A percentile compares a stretch with the other conserved stretches of the same genome.
These are phyloP conservation scores for Irena cyanogastra DNA, from an alignment of 2,113 vertebrate genomes.

Conservation along the genomic window DNA sequence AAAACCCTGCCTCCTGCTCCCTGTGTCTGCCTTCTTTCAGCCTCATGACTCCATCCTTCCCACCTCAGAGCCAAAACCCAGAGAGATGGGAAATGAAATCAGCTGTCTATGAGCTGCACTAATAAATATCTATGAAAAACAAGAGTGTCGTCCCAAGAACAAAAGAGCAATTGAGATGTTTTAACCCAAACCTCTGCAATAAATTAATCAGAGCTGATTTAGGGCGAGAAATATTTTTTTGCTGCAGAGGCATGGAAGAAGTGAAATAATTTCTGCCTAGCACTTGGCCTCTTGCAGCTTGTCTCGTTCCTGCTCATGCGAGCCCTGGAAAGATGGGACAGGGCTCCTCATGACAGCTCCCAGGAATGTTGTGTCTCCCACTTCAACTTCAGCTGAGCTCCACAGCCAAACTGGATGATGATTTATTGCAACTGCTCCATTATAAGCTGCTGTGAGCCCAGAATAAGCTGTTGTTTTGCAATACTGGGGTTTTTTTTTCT, in stretches of 20 bases:
- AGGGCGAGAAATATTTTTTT: background rate
- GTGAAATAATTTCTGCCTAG: constrained; percentile 43
- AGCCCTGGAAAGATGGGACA: background rate
- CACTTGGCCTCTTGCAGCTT: background rate
- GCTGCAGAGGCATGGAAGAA: background rate
- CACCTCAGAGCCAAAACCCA: background rate
- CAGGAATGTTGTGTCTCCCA: constrained; percentile 30
- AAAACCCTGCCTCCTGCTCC: background rate
- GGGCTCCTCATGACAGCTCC: constrained; percentile 15
- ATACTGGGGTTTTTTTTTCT: accelerated
- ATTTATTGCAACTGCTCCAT: constrained; percentile 23
- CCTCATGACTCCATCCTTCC: constrained; percentile 30
- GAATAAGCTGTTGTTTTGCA: background rate
- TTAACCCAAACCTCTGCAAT: constrained; percentile 20
- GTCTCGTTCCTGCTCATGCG: background rate
- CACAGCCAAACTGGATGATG: background rate
- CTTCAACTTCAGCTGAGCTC: background rate
- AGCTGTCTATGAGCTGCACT: background rate
- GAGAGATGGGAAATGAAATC: constrained; percentile 33
- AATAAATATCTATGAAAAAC: constrained; percentile 40
- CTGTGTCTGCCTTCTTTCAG: background rate
- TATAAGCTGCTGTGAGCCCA: background rate
- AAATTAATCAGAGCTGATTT: constrained; percentile 40
- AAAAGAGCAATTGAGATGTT: constrained; percentile 17
- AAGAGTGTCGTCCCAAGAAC: background rate